Conservation (phyloP, 2,113 vertebrate species). For the Pteronura brasiliensis region DNA sequence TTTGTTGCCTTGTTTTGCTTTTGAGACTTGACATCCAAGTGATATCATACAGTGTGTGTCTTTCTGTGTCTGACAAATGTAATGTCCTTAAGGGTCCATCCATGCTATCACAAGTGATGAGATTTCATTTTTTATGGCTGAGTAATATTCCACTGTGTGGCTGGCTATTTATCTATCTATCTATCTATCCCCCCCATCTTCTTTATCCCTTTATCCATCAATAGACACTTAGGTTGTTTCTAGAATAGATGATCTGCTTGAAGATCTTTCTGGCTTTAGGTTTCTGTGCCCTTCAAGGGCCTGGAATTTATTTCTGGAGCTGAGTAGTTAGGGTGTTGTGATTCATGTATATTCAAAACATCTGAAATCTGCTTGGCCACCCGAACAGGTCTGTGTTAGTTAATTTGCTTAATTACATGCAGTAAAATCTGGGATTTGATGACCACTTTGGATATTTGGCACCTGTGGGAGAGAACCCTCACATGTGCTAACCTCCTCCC, state of each 20-base stretch:
- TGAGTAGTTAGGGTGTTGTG: neutral
- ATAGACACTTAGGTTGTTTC: neutral
- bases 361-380: neutral
- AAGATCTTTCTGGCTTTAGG: neutral
- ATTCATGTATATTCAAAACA: slow-evolving; percentile 14
- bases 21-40: neutral
- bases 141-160: neutral
- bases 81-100: neutral
- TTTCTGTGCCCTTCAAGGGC: neutral
- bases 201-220: neutral
- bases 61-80: neutral
- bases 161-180: neutral
- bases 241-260: neutral
- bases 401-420: neutral
- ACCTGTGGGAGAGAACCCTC: neutral
- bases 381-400: neutral
- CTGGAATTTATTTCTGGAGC: slow-evolving; percentile 10
- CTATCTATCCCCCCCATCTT: neutral
- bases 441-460: neutral
- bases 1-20: neutral
- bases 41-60: neutral
- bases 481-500: neutral
- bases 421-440: slow-evolving; percentile 22
- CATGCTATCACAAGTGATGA: neutral
- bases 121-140: neutral